Evolutionary conservation across 2,797 vertebrate genomes (phyloP).

Genomic region (Champsocephalus esox): DNA sequence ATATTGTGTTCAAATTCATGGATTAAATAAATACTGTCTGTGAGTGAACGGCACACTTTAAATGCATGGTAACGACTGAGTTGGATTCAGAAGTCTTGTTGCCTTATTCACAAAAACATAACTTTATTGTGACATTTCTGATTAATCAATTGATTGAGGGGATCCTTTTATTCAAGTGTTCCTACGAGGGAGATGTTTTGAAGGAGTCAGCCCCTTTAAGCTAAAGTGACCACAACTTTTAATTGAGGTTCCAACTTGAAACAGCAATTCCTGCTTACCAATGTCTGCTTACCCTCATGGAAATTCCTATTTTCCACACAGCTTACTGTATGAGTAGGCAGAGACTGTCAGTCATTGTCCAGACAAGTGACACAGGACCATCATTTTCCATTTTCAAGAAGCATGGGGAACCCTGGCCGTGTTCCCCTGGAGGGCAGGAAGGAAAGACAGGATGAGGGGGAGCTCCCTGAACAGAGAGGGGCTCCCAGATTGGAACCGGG

Average conservation of each 20-base stretch:
- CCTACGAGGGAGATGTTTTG: constrained; percentile 35
- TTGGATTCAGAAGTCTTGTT: neutral
- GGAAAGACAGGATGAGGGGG: constrained; percentile 74
- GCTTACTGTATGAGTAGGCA: constrained; percentile 20
- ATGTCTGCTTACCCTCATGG: constrained; percentile 61
- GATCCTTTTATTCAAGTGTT: constrained; percentile 32
- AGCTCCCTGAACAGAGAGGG: constrained; percentile 44
- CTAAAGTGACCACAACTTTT: constrained; percentile 42
- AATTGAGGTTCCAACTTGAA: constrained; percentile 43
- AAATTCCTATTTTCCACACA: constrained; percentile 63
- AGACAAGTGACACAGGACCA: constrained; percentile 59
- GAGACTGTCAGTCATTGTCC: constrained; percentile 58
- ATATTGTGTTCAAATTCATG: no score
- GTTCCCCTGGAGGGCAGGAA: constrained; percentile 51
- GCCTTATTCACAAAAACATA: neutral
- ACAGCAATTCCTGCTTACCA: constrained; percentile 43
- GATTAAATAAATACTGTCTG: no score
- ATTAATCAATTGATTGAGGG: constrained; percentile 22
- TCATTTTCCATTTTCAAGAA: constrained; percentile 74
- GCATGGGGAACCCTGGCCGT: constrained; percentile 58
- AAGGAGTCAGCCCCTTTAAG: constrained; percentile 45
- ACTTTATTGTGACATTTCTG: neutral
- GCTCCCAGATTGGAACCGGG: constrained; percentile 50
- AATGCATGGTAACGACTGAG: no score
- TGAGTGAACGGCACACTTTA: neutral